Evolutionary conservation across 2,113 vertebrate species (phyloP).

Genomic region (Vidua chalybeata): DNA sequence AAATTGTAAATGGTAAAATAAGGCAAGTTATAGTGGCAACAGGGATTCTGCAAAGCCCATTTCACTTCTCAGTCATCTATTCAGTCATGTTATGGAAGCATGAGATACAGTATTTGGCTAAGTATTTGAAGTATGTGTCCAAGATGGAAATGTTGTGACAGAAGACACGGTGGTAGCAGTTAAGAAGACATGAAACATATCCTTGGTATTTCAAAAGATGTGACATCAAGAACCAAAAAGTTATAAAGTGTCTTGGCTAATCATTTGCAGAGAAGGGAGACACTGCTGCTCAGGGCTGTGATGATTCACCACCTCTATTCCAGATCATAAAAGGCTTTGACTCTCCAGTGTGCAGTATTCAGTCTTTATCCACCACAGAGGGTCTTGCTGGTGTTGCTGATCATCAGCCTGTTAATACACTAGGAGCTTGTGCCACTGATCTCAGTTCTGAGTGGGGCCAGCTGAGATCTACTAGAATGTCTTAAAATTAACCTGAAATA

Average conservation of each 20-base stretch:
- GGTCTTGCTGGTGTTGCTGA: fast-evolving
- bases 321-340: background rate
- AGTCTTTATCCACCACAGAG: background rate
- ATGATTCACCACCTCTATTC: background rate
- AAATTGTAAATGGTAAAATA: background rate
- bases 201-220: background rate
- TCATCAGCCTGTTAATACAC: background rate
- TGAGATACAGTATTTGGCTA: background rate
- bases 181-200: background rate
- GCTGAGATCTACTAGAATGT: background rate
- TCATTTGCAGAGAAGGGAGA: background rate
- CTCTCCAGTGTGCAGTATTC: background rate
- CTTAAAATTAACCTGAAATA: background rate
- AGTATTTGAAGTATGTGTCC: background rate
- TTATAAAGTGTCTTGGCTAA: background rate
- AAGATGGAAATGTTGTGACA: background rate
- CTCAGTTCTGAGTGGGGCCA: background rate
- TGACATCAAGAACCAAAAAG: background rate
- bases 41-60: background rate
- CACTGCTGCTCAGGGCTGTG: background rate
- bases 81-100: background rate
- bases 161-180: background rate
- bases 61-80: background rate
- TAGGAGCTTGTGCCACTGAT: background rate
- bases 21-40: background rate